Evolutionary conservation across 1,140 invertebrate genomes (phyloP).

Genomic region (Drosophila kikkawai): DNA sequence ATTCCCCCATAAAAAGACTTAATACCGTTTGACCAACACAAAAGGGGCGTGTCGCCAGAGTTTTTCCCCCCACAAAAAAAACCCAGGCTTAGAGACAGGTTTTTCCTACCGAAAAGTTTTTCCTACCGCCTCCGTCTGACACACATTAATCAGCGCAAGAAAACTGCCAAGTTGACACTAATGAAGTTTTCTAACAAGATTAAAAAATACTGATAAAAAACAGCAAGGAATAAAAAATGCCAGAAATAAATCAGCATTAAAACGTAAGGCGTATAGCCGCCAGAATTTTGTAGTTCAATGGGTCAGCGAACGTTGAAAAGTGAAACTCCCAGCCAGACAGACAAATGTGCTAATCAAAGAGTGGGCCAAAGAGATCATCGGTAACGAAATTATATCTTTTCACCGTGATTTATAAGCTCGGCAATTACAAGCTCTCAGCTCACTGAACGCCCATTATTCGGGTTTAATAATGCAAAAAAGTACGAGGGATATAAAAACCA

Average conservation of each 20-base stretch:
- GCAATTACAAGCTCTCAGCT: constrained; percentile 69
- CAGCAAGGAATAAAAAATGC: constrained; percentile 3
- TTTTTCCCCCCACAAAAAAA: constrained; percentile 9
- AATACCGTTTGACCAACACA: constrained; percentile 67
- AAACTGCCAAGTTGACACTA: constrained; percentile 70
- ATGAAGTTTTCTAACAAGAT: constrained; percentile 82
- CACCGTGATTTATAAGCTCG: constrained; percentile 74
- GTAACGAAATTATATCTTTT: constrained; percentile 75
- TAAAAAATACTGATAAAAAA: constrained; percentile 60
- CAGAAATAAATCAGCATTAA: constrained; percentile 48
- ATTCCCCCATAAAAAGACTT: constrained; percentile 74
- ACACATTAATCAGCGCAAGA: constrained; percentile 72
- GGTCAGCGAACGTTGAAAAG: constrained; percentile 66
- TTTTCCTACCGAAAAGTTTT: constrained; percentile 63
- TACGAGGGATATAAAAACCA: constrained; percentile 20
- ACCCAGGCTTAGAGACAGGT: constrained; percentile 33
- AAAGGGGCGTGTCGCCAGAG: constrained; percentile 60
- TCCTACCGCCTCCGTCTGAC: constrained; percentile 36
- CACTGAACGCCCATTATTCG: constrained; percentile 73
- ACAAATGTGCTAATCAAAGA: constrained; percentile 79
- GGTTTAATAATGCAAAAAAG: constrained; percentile 75
- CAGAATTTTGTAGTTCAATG: constrained; percentile 61
- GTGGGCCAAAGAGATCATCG: constrained; percentile 56
- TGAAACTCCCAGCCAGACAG: constrained; percentile 60
- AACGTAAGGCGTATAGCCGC: constrained; percentile 6